A percentile compares a stretch with the other conserved stretches of the same genome.
phyloP scores from a whole-genome alignment of 2,797 vertebrate genomes.

The Psittacula derbiana region DNA sequence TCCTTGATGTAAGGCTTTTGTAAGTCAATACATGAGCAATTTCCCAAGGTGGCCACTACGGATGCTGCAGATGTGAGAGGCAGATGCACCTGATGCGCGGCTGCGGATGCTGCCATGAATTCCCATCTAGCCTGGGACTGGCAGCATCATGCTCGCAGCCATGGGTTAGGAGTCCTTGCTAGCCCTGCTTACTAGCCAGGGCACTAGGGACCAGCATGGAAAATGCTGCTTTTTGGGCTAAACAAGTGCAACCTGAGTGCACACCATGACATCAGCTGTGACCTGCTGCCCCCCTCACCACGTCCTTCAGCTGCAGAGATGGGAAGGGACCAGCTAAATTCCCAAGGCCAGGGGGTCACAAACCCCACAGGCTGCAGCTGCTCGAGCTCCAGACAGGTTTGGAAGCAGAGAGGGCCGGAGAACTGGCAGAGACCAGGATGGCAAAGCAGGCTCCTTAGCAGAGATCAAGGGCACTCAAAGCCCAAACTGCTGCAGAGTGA shows the following conservation, averaged over 20 bases:
- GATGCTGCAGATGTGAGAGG: not conserved
- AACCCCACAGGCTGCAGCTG: not conserved
- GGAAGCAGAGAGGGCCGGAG: not conserved
- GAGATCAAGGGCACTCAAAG: not conserved
- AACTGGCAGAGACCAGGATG: not conserved
- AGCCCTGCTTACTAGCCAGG: not conserved
- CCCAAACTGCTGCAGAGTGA: rapidly evolving
- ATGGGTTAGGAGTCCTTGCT: not conserved
- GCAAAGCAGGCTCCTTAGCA: not conserved
- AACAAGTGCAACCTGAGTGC: not conserved
- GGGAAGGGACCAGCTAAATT: not conserved
- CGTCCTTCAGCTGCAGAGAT: not conserved
- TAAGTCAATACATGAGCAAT: not conserved
- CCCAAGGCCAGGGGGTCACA: not conserved
- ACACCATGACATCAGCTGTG: not conserved
- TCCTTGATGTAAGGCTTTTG: not conserved
- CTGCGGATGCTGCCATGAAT: not conserved
- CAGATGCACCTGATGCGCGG: rapidly evolving
- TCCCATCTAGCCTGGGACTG: not conserved
- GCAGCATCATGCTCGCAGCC: not conserved
- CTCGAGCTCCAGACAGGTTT: not conserved
- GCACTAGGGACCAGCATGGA: not conserved
- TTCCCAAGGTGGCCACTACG: not conserved
- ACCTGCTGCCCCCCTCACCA: not conserved
- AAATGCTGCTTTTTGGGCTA: not conserved